These are phyloP conservation scores for Meliscaeva auricollis DNA, from an alignment of 2,888 invertebrate species.

Conservation along the genomic window DNA sequence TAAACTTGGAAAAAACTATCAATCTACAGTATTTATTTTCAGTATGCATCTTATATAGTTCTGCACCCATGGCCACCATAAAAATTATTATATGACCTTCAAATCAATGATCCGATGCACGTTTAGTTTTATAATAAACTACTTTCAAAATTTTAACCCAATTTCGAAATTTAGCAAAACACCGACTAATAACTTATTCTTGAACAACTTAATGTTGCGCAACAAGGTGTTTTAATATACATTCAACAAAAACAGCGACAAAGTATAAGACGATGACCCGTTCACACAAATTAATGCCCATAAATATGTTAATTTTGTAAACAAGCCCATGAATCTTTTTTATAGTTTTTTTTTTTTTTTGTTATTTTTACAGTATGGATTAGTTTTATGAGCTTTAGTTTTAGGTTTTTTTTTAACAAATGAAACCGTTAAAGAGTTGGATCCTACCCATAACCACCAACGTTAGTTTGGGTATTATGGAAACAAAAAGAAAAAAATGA, in stretches of 20 bases:
- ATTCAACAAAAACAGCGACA: constrained; percentile 27
- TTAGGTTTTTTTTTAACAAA: constrained; percentile 12
- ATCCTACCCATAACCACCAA: neutral
- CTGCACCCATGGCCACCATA: constrained; percentile 34
- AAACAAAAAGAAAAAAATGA: neutral
- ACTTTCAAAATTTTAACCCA: constrained; percentile 57
- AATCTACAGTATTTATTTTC: constrained; percentile 1
- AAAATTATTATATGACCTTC: constrained; percentile 49
- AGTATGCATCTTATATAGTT: constrained; percentile 26
- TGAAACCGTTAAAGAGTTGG: neutral
- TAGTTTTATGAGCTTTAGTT: neutral
- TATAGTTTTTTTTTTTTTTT: neutral
- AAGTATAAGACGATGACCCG: constrained; percentile 12
- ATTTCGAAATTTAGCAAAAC: constrained; percentile 56
- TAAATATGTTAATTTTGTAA: constrained; percentile 66
- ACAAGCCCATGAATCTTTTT: constrained; percentile 12
- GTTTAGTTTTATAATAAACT: constrained; percentile 20
- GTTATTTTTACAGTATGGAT: too few relatives aligned
- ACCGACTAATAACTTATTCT: constrained; percentile 46
- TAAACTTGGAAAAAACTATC: neutral
- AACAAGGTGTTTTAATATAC: constrained; percentile 26
- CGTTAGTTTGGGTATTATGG: neutral
- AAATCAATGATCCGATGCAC: constrained; percentile 63
- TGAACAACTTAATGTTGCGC: constrained; percentile 38
- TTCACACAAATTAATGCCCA: constrained; percentile 51